Conservation (phyloP, 2,888 invertebrate genomes). For the Nemapogon koenigi region DNA sequence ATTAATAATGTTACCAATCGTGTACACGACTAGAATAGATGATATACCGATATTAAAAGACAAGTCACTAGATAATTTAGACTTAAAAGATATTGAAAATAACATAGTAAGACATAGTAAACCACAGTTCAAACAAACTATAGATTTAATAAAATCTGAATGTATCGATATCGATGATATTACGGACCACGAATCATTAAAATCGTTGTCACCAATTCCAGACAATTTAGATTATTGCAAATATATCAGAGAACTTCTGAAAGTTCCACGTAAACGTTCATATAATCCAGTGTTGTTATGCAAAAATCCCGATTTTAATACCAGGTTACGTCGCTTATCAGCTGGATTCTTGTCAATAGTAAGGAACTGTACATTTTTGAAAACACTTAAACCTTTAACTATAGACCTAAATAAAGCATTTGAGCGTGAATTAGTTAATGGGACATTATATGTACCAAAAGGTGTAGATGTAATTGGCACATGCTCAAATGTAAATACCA, state of each 20-base stretch:
- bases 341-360: conserved; percentile 36
- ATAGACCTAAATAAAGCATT: conserved; percentile 44
- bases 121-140: conserved; percentile 22
- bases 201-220: background rate
- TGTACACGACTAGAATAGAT: conserved; percentile 40
- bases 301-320: conserved; percentile 56
- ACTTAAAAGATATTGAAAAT: conserved; percentile 26
- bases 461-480: background rate
- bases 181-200: background rate
- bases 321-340: conserved; percentile 37
- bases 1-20: conserved; percentile 37
- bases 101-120: conserved; percentile 32
- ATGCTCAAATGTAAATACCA: background rate
- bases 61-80: conserved; percentile 21
- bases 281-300: conserved; percentile 44
- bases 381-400: conserved; percentile 40
- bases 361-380: conserved; percentile 34
- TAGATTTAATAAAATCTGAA: conserved; percentile 18
- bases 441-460: conserved; percentile 28
- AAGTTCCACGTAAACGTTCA: conserved; percentile 26
- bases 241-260: background rate
- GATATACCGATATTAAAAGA: conserved; percentile 31
- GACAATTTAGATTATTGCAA: background rate
- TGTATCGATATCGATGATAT: background rate
- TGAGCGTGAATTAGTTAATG: conserved; percentile 35